phyloP scores from a whole-genome alignment of 92 coral and sea anemone species.

The Blastomussa wellsi region DNA sequence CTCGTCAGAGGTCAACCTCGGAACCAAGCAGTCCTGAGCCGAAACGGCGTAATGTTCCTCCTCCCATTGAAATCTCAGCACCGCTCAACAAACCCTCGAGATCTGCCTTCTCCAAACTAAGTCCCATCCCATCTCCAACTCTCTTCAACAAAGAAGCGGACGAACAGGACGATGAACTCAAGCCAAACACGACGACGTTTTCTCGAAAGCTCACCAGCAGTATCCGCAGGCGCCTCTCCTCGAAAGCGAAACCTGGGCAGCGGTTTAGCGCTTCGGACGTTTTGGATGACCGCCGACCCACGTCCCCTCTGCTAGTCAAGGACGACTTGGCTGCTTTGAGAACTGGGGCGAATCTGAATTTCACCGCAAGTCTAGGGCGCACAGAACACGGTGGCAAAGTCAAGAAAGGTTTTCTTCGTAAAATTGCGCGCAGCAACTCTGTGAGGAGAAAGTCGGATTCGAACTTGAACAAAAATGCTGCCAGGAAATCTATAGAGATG shows the following conservation, averaged over 20 bases:
- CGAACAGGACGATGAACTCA: constrained; percentile 1
- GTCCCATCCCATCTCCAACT: constrained; percentile 46
- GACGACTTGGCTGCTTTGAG: constrained; percentile 23
- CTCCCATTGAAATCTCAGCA: constrained; percentile 1
- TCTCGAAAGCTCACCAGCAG: constrained; percentile 71
- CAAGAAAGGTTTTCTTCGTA: constrained; percentile 68
- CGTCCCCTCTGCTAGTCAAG: constrained; percentile 31
- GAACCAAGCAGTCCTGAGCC: constrained; percentile 35
- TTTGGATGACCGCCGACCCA: constrained; percentile 62
- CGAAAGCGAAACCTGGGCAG: constrained; percentile 59
- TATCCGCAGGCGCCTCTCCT: constrained; percentile 70
- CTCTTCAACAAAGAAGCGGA: constrained; percentile 1
- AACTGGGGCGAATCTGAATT: constrained; percentile 37
- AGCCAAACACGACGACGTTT: constrained; percentile 12
- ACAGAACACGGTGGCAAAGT: constrained; percentile 64
- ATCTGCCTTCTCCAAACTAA: constrained; percentile 11
- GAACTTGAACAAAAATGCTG: constrained; percentile 49
- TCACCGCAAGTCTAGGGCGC: constrained; percentile 38
- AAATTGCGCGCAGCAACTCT: constrained; percentile 66
- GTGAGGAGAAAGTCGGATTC: constrained; percentile 81
- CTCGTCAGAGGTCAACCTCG: constrained; percentile 29
- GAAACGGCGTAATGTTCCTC: constrained; percentile 1
- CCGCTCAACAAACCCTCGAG: constrained; percentile 5
- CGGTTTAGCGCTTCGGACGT: constrained; percentile 84
- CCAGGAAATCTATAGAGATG: constrained; percentile 37